phyloP scores from a whole-genome alignment of 2,888 invertebrate genomes.

The Elmis aenea region DNA sequence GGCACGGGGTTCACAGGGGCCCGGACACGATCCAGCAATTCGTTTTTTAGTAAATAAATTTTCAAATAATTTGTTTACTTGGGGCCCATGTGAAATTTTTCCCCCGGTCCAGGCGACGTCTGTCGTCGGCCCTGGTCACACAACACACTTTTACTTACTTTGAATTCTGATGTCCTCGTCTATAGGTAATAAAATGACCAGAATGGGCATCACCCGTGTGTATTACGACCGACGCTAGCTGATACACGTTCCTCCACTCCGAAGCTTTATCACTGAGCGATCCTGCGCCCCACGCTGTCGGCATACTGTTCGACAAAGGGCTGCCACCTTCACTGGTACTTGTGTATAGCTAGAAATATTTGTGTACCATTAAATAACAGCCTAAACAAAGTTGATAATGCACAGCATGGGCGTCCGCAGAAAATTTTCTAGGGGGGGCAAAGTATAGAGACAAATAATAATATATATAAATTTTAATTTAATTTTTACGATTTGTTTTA shows the following conservation, averaged over 20 bases:
- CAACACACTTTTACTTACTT: no score
- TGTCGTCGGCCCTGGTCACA: no score
- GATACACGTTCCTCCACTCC: slow-evolving; percentile 60
- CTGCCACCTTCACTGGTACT: slow-evolving; percentile 54
- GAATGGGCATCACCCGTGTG: slow-evolving; percentile 86
- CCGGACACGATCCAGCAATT: no score
- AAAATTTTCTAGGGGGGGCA: not conserved
- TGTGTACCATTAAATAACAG: not conserved
- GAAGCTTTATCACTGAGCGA: slow-evolving; percentile 41
- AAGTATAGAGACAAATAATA: no score
- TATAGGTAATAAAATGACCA: slow-evolving; percentile 93
- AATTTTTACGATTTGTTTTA: slow-evolving; percentile 5
- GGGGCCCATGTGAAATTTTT: no score
- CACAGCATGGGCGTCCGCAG: no score
- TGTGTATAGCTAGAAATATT: slow-evolving; percentile 35
- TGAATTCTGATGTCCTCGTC: slow-evolving; percentile 60
- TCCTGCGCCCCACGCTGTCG: slow-evolving; percentile 42
- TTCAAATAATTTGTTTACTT: no score
- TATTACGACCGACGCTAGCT: slow-evolving; percentile 79
- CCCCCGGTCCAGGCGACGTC: no score
- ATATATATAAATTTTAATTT: no score
- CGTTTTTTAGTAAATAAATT: no score
- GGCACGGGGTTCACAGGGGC: no score
- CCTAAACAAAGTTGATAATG: slow-evolving; percentile 3
- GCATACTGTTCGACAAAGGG: slow-evolving; percentile 49